Conservation (phyloP, 2,888 invertebrate species). For the Ashinkailepas kermadecensis region DNA sequence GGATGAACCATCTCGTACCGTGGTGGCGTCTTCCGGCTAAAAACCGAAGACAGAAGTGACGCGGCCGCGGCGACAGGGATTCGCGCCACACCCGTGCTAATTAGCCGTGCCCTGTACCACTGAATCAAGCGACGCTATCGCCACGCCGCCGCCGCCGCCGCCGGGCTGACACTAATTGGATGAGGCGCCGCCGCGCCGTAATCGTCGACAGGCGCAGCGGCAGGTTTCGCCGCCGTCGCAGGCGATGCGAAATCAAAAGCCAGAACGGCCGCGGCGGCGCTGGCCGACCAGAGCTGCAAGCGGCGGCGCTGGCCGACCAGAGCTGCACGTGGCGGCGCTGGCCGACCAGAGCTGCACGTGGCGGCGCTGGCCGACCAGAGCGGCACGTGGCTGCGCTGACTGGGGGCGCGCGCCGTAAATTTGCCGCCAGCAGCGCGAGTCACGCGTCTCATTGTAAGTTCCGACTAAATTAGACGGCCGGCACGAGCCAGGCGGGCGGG, state of each 20-base stretch:
- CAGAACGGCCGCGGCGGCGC: neutral
- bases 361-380: neutral
- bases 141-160: neutral
- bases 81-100: neutral
- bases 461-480: conserved; percentile 6
- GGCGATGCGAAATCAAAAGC: neutral
- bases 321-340: no score
- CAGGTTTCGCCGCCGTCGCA: neutral
- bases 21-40: no score
- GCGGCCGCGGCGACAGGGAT: neutral
- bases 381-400: neutral
- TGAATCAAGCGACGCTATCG: neutral
- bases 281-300: neutral
- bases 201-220: neutral
- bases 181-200: neutral
- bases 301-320: no score
- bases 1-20: no score
- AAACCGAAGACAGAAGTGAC: neutral
- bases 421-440: neutral
- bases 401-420: conserved; percentile 8
- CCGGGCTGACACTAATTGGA: conserved; percentile 13
- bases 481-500: neutral
- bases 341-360: no score
- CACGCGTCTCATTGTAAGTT: neutral
- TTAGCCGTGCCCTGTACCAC: neutral